A percentile compares a stretch with the other conserved stretches of the same genome.
Conservation (phyloP, 2,113 vertebrate species). For the Struthio camelus region DNA sequence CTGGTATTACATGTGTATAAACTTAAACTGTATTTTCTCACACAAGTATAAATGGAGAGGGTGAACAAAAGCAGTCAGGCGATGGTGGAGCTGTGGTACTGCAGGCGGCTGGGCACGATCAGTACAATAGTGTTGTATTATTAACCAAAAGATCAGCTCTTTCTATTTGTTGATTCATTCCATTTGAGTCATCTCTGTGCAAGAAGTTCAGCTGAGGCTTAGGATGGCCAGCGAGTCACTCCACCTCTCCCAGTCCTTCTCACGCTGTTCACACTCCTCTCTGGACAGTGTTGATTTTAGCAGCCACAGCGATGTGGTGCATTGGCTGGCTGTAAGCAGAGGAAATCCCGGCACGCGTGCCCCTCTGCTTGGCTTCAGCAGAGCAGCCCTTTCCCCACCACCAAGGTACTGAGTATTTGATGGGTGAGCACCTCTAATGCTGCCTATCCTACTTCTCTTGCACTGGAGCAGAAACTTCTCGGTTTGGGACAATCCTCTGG, state of each 20-base stretch:
- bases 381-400: neutral
- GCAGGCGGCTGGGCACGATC: neutral
- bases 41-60: neutral
- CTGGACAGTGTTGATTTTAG: slow-evolving; percentile 30
- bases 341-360: slow-evolving; percentile 24
- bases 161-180: slow-evolving; percentile 31
- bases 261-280: neutral
- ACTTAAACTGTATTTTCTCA: neutral
- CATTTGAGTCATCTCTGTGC: slow-evolving; percentile 25
- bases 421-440: neutral
- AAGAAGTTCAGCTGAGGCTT: slow-evolving; percentile 22
- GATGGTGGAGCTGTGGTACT: neutral
- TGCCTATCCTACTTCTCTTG: neutral
- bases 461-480: neutral
- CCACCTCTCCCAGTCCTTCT: neutral
- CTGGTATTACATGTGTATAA: neutral
- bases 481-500: neutral
- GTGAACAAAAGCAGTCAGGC: slow-evolving; percentile 3
- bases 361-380: neutral
- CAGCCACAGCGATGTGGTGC: neutral
- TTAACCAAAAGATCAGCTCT: slow-evolving; percentile 13
- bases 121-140: slow-evolving; percentile 18
- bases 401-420: neutral
- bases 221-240: slow-evolving; percentile 16
- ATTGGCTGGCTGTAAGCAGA: slow-evolving; percentile 31